Base-by-base conservation (phyloP, 1,140 invertebrate species). In the Meloidogyne floridensis region DNA sequence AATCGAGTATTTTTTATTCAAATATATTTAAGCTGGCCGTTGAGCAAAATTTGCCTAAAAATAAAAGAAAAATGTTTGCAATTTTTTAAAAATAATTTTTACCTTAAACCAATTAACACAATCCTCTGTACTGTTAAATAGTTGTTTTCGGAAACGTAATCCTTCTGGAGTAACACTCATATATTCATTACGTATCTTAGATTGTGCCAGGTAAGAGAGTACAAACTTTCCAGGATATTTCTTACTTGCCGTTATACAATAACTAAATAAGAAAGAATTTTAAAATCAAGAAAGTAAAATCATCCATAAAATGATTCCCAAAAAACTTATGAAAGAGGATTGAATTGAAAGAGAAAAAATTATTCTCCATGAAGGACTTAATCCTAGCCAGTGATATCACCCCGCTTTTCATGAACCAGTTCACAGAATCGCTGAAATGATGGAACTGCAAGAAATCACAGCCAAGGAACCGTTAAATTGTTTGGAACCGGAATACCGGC, bases 171-270 rank as follows among this genome's bases (percentile, higher is more conserved):
- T 94, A 0, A 98, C 93, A 0, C 95, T 94, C 0, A 98, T 92
- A 88, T 94, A 98, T 90, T 99, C 97, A 90, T 98, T 95, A 6
- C 93, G 93, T 80, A 93, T 93, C 86, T 94, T 93, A 72, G 93
- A 93, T 51, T 95, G 92, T 0, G 96, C 96, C 82, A 98, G 32
- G 91, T 98, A 99, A 0, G 95, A 96, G 0, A 99, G 91, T 65
- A 98, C 88, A 89, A 99, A 99, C 89, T 97, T 96, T 10, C 97
- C 97, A 0, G 98, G 96, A 89, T 94, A 95, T 88, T 94, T 94
- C 90, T 85, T 84, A n/a, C 87, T 85, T 7, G 89, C 83, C 77
- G 89, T 93, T 87, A 90, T 91, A 88, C 87, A 83, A 70, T 89
- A 89, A 20, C 87, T 89, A 47, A 86, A 84, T 53, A 10, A 20